A percentile compares a stretch with the other conserved stretches of the same genome.
Evolutionary conservation across 2,888 invertebrate genomes (phyloP).

Genomic region (Parnassius apollo): DNA sequence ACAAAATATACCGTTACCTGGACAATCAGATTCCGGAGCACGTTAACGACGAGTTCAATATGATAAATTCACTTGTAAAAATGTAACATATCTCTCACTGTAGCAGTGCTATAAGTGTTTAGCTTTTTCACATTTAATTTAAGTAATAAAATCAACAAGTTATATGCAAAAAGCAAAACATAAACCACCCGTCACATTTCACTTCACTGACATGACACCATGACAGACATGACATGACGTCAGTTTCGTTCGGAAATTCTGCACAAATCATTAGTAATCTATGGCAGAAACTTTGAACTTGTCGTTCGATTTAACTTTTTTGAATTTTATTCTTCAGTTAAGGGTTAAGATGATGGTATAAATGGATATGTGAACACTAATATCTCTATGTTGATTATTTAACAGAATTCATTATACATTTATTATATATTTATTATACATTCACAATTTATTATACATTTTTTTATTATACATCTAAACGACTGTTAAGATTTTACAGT

Average conservation of each 20-base stretch:
- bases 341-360: no score
- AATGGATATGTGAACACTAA: no score
- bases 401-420: no score
- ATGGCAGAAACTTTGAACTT: no score
- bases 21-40: conserved; percentile 50
- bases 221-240: conserved; percentile 34
- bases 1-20: conserved; percentile 78
- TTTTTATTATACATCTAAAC: no score
- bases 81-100: conserved; percentile 31
- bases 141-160: conserved; percentile 74
- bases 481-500: no score
- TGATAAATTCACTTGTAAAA: conserved; percentile 48
- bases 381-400: no score
- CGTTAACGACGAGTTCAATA: conserved; percentile 42
- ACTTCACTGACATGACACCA: conserved; percentile 42
- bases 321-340: no score
- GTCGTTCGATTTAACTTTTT: no score
- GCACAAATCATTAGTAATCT: background rate
- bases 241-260: conserved; percentile 36
- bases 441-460: no score
- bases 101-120: conserved; percentile 42
- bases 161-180: conserved; percentile 68
- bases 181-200: conserved; percentile 68
- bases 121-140: conserved; percentile 56
- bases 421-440: no score